A percentile compares a stretch with the other conserved stretches of the same genome.
phyloP scores from a whole-genome alignment of 2,113 vertebrate genomes.

The Atlantisia rogersi region DNA sequence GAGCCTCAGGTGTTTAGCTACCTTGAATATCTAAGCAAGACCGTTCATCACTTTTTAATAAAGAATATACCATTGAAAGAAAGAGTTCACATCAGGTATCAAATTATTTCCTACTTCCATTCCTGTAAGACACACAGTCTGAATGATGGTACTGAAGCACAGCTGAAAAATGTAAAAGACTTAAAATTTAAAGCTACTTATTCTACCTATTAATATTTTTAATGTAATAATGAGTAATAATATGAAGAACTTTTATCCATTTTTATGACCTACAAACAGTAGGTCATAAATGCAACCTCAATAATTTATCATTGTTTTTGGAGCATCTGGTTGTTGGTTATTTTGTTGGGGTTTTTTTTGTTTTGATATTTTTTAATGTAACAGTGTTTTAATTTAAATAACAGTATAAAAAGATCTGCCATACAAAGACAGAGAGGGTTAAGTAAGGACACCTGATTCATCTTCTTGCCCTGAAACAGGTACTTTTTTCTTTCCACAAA shows the following conservation, averaged over 20 bases:
- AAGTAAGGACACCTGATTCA: background rate
- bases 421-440: background rate
- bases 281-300: background rate
- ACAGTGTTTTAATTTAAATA: background rate
- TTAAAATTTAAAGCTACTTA: background rate
- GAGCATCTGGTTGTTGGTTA: background rate
- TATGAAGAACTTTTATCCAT: background rate
- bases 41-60: slow-evolving; percentile 32
- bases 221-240: background rate
- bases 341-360: background rate
- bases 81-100: background rate
- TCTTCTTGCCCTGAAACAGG: background rate
- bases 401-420: background rate
- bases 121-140: background rate
- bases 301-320: background rate
- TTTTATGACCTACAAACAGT: background rate
- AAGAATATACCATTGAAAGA: slow-evolving; percentile 27
- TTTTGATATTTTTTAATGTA: background rate
- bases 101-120: slow-evolving; percentile 25
- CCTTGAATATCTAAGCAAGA: slow-evolving; percentile 9
- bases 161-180: background rate
- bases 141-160: background rate
- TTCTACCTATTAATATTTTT: background rate
- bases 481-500: background rate
- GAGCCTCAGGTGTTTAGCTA: background rate